phyloP scores from a whole-genome alignment of 1,140 invertebrate species.

The Orchestia grillus region DNA sequence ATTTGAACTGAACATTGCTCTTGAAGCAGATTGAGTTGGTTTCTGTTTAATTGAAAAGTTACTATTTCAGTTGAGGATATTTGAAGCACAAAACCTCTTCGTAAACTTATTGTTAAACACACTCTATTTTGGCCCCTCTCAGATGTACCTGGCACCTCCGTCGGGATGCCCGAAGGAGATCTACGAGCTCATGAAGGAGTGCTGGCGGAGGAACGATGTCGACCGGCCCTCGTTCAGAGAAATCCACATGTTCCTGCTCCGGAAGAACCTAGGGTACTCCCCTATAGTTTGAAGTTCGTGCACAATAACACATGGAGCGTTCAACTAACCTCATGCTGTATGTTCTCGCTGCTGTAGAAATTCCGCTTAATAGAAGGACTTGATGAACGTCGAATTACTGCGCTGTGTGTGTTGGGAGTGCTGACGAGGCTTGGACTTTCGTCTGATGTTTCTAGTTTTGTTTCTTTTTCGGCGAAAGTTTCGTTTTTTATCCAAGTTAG shows the following conservation, averaged over 20 bases:
- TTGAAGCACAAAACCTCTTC: background rate
- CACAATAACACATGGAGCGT: background rate
- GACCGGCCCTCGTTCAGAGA: constrained; percentile 81
- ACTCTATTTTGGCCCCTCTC: background rate
- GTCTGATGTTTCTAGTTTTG: background rate
- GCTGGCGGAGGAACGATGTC: constrained; percentile 80
- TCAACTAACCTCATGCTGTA: background rate
- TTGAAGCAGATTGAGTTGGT: background rate
- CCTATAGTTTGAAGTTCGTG: constrained; percentile 63
- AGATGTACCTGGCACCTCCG: constrained; percentile 73
- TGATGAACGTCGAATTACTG: background rate
- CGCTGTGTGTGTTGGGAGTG: background rate
- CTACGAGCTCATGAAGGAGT: constrained; percentile 83
- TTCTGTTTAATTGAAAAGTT: background rate
- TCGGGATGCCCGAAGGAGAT: constrained; percentile 78
- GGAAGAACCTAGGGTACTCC: constrained; percentile 79
- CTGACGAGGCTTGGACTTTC: background rate
- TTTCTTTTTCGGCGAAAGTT: background rate
- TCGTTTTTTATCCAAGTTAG: background rate
- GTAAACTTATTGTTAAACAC: background rate
- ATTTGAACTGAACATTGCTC: background rate
- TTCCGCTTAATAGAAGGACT: background rate
- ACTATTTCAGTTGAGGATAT: background rate
- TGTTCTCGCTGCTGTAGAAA: background rate
- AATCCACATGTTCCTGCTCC: constrained; percentile 81